Percentiles rank a stretch among this genome's conserved stretches.
Conservation (phyloP, 2,888 invertebrate species). For the Melinaea menophilus region DNA sequence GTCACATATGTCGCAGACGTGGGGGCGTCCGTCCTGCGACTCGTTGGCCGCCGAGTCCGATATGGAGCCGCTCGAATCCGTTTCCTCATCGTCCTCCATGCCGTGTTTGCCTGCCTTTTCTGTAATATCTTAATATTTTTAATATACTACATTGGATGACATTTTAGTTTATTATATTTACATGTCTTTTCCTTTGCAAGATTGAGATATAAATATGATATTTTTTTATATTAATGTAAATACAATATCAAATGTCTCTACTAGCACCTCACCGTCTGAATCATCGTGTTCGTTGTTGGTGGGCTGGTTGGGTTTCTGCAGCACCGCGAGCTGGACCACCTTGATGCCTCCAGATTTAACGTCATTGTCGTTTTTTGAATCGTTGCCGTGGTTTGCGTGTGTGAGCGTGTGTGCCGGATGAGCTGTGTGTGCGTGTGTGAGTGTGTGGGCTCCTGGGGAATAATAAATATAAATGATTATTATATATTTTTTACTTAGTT, state of each 20-base stretch:
- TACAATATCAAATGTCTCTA: slow-evolving; percentile 10
- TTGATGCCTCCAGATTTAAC: slow-evolving; percentile 59
- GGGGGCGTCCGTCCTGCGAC: slow-evolving; percentile 60
- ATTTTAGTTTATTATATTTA: background rate
- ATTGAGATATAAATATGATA: background rate
- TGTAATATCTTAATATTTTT: slow-evolving; percentile 33
- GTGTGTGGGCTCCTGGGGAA: slow-evolving; percentile 36
- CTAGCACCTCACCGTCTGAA: slow-evolving; percentile 61
- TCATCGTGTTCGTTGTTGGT: slow-evolving; percentile 56
- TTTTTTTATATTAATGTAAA: slow-evolving; percentile 9
- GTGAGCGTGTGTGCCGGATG: background rate
- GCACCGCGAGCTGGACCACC: slow-evolving; percentile 65
- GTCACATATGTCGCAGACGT: slow-evolving; percentile 70
- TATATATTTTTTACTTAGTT: too few relatives aligned
- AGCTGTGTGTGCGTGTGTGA: background rate
- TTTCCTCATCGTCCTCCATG: slow-evolving; percentile 70
- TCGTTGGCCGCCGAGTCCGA: slow-evolving; percentile 64
- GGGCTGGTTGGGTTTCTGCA: slow-evolving; percentile 57
- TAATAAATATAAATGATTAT: background rate
- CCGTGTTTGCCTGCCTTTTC: slow-evolving; percentile 49
- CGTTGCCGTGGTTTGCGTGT: slow-evolving; percentile 34
- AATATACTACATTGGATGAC: background rate
- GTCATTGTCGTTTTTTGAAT: slow-evolving; percentile 44
- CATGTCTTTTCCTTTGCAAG: background rate
- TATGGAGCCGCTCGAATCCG: slow-evolving; percentile 68